These are phyloP conservation scores for Saimiri boliviensis DNA, from an alignment of 2,113 vertebrate species.

Conservation along the genomic window DNA sequence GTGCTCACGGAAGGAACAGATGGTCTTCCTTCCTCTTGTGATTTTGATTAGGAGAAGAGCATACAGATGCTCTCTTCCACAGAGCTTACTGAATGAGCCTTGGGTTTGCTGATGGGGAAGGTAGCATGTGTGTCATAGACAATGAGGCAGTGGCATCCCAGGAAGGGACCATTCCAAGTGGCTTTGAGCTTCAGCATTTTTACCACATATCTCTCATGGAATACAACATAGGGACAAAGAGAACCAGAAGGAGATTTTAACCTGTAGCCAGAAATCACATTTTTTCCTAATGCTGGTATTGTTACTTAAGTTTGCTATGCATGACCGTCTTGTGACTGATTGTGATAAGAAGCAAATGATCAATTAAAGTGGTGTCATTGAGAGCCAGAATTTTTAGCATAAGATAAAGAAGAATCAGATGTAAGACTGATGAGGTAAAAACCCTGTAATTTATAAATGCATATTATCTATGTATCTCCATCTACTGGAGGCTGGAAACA, in stretches of 20 bases:
- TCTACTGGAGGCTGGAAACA: conserved; percentile 47
- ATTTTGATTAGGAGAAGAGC: neutral
- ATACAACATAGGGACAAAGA: neutral
- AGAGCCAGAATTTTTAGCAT: neutral
- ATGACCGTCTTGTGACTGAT: neutral
- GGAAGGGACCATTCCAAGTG: neutral
- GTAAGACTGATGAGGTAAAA: conserved; percentile 39
- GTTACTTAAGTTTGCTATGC: neutral
- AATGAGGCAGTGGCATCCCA: neutral
- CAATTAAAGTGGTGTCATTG: conserved; percentile 9
- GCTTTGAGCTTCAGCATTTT: neutral
- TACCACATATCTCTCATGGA: neutral
- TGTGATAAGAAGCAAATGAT: conserved; percentile 13
- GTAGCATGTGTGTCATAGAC: rapidly evolving
- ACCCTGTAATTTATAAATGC: conserved; percentile 51
- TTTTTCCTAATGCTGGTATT: neutral
- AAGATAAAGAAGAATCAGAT: conserved; percentile 44
- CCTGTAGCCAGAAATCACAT: neutral
- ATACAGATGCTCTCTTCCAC: neutral
- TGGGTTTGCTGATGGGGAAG: neutral
- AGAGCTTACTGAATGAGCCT: too few species aligned
- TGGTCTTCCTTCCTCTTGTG: neutral
- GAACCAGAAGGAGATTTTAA: neutral
- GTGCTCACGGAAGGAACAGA: neutral
- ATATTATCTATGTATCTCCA: conserved; percentile 38